phyloP scores from a whole-genome alignment of 2,888 invertebrate species.

The Venusia cambrica region DNA sequence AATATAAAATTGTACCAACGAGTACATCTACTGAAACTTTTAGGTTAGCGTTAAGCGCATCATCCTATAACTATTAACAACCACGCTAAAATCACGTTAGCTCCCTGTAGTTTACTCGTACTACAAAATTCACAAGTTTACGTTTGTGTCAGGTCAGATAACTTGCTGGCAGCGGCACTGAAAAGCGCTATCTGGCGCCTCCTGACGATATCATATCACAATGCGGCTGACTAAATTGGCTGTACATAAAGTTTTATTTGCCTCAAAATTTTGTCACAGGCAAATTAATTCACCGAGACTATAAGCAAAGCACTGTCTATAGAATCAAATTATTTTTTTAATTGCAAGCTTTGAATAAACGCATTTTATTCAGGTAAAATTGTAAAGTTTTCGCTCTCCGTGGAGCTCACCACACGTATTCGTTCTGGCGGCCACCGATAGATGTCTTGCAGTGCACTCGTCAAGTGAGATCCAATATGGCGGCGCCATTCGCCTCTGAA shows the following conservation, averaged over 20 bases:
- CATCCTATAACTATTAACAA: no score
- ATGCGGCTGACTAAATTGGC: neutral
- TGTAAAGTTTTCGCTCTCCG: slow-evolving; percentile 12
- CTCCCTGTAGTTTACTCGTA: no score
- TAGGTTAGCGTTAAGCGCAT: slow-evolving; percentile 14
- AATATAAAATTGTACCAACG: no score
- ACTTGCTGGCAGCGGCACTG: neutral
- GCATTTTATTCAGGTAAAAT: neutral
- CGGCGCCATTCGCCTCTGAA: slow-evolving; percentile 76
- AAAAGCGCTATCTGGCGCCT: slow-evolving; percentile 46
- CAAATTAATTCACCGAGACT: neutral
- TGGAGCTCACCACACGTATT: slow-evolving; percentile 31
- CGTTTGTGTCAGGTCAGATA: slow-evolving; percentile 11
- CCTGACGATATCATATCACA: slow-evolving; percentile 23
- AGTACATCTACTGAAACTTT: slow-evolving; percentile 26
- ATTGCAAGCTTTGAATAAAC: neutral
- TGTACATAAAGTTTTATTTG: slow-evolving; percentile 7
- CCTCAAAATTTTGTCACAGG: neutral
- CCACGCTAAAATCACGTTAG: slow-evolving; percentile 19
- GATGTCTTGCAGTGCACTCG: slow-evolving; percentile 56
- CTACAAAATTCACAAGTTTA: slow-evolving; percentile 23
- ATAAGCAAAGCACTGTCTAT: neutral
- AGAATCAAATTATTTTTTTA: neutral
- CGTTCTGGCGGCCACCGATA: slow-evolving; percentile 53
- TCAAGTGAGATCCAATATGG: slow-evolving; percentile 73